phyloP scores from a whole-genome alignment of 2,888 invertebrate genomes.

The Diplazon laetatorius region DNA sequence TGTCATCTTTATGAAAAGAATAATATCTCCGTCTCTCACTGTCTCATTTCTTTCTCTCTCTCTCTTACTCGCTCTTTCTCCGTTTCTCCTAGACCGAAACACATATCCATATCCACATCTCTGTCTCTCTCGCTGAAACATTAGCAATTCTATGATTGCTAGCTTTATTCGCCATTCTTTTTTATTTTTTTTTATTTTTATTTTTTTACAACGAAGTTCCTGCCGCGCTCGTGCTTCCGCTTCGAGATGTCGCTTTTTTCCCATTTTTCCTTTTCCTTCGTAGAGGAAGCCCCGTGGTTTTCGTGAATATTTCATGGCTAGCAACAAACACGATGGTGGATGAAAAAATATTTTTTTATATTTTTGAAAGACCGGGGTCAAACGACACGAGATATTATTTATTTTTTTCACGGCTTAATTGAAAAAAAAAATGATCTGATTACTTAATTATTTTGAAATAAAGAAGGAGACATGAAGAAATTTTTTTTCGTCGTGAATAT shows the following conservation, averaged over 20 bases:
- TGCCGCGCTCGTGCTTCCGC: slow-evolving; percentile 3
- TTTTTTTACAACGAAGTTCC: slow-evolving; percentile 13
- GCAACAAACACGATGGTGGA: too few species aligned
- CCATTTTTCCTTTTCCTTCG: slow-evolving; percentile 11
- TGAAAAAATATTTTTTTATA: too few species aligned
- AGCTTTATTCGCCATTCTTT: slow-evolving; percentile 75
- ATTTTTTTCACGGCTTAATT: too few species aligned
- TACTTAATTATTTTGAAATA: too few species aligned
- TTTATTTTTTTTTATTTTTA: slow-evolving; percentile 18
- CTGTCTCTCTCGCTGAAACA: slow-evolving; percentile 79
- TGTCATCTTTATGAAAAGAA: slow-evolving; percentile 76
- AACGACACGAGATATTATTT: neutral
- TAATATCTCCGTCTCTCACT: too few species aligned
- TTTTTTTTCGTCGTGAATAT: too few species aligned
- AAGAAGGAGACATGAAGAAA: slow-evolving; percentile 12
- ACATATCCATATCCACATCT: too few species aligned
- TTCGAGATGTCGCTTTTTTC: slow-evolving; percentile 20
- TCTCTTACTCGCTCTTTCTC: too few species aligned
- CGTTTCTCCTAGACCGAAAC: too few species aligned
- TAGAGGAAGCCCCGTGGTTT: neutral
- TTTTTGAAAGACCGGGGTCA: too few species aligned
- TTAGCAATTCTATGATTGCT: slow-evolving; percentile 80
- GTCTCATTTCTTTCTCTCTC: too few species aligned
- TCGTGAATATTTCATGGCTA: neutral
- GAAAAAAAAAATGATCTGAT: slow-evolving; percentile 5